Percentiles rank a stretch among this genome's conserved stretches.
Conservation (phyloP, 2,797 vertebrate genomes). For the Cyprinella venusta region DNA sequence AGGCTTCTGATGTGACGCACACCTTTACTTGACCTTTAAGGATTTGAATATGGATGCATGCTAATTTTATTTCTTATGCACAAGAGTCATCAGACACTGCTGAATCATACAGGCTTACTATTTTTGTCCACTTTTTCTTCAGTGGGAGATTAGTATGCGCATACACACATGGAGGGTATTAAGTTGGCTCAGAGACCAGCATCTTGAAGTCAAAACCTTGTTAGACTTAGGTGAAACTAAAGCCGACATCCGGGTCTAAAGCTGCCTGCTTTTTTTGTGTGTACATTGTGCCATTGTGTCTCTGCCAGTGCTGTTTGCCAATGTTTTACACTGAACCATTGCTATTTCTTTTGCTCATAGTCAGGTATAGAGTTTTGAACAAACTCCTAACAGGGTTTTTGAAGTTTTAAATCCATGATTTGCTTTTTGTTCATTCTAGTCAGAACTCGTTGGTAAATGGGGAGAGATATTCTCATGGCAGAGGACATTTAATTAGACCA, state of each 20-base stretch:
- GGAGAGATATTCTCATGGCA: background rate
- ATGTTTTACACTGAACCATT: background rate
- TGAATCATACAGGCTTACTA: conserved; percentile 42
- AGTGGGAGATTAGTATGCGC: conserved; percentile 39
- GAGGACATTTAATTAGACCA: background rate
- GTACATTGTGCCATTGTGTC: background rate
- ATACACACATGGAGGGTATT: conserved; percentile 1
- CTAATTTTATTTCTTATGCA: conserved; percentile 33
- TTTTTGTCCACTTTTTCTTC: conserved; percentile 33
- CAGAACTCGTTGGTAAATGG: background rate
- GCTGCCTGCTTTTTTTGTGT: background rate
- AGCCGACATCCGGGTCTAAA: conserved; percentile 6
- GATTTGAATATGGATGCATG: conserved; percentile 48
- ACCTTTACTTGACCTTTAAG: conserved; percentile 38
- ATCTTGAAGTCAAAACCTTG: conserved; percentile 14
- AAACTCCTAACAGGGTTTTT: background rate
- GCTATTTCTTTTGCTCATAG: background rate
- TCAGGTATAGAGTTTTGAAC: background rate
- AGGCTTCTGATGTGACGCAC: background rate
- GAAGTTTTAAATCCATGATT: background rate
- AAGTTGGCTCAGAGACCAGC: conserved; percentile 10
- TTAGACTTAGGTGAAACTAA: conserved; percentile 11
- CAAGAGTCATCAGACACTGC: conserved; percentile 32
- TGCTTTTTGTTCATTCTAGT: background rate
- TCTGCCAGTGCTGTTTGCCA: background rate